Percentiles rank a stretch among this genome's conserved stretches.
Conservation (phyloP, 2,797 vertebrate species). For the Heteromormyrus szaboi region DNA sequence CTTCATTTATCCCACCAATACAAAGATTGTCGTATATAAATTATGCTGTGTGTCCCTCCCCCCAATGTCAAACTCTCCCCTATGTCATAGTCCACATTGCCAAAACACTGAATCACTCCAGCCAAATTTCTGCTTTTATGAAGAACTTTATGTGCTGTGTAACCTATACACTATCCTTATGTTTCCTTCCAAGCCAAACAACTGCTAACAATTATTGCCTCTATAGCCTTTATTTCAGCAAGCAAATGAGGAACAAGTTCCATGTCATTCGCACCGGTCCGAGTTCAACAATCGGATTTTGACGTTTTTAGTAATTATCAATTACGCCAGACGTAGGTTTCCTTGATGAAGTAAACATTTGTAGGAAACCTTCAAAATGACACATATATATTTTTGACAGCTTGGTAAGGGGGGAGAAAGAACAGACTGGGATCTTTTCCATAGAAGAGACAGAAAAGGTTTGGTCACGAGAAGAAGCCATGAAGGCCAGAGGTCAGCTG, state of each 20-base stretch:
- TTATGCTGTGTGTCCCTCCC: not conserved
- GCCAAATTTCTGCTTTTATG: conserved; percentile 21
- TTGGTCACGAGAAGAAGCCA: not conserved
- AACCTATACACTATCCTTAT: conserved; percentile 31
- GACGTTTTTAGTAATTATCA: conserved; percentile 29
- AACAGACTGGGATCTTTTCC: conserved; percentile 24
- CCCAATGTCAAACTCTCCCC: not conserved
- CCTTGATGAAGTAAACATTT: not conserved
- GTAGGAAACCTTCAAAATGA: conserved; percentile 18
- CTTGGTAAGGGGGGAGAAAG: not conserved
- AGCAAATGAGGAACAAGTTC: conserved; percentile 31
- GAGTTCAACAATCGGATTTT: conserved; percentile 36
- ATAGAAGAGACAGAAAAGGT: not conserved
- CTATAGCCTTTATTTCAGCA: conserved; percentile 41
- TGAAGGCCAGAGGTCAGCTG: not conserved
- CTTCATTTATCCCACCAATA: not conserved
- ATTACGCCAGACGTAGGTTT: not conserved
- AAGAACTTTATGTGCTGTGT: conserved; percentile 25
- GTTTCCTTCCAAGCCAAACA: conserved; percentile 42
- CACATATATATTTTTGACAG: not conserved
- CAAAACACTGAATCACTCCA: not conserved
- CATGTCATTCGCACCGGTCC: conserved; percentile 17
- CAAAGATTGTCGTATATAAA: not conserved
- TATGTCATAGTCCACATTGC: not conserved
- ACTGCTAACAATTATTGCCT: conserved; percentile 48